A percentile compares a stretch with the other conserved stretches of the same genome.
These are phyloP conservation scores for Rhadinocentrus ornatus DNA, from an alignment of 2,797 vertebrate genomes.

Conservation along the genomic window DNA sequence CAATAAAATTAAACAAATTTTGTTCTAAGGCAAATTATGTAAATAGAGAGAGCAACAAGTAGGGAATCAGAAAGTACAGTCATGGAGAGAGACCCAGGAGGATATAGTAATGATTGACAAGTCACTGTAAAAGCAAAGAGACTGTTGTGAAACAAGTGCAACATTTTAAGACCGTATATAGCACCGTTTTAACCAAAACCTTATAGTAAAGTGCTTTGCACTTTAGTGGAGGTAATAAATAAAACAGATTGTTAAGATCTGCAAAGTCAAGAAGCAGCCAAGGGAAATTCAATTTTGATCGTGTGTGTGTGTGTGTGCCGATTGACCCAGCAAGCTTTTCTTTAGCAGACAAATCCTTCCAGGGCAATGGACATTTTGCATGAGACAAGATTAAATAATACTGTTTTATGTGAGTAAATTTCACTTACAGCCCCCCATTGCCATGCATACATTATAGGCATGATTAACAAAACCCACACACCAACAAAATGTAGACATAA, in stretches of 20 bases:
- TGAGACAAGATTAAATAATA: neutral
- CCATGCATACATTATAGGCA: neutral
- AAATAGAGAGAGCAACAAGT: slow-evolving; percentile 3
- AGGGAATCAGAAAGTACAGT: neutral
- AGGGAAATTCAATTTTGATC: slow-evolving; percentile 22
- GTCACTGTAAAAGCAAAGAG: slow-evolving; percentile 2
- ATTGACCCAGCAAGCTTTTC: slow-evolving; percentile 30
- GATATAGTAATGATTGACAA: slow-evolving; percentile 20
- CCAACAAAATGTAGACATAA: slow-evolving; percentile 1
- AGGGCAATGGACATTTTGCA: too few relatives aligned
- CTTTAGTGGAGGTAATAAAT: neutral
- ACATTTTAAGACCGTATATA: slow-evolving; percentile 9
- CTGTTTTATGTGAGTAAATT: neutral
- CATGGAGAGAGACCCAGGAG: slow-evolving; percentile 21
- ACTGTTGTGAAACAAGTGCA: neutral
- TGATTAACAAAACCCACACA: slow-evolving; percentile 1
- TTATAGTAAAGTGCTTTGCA: neutral
- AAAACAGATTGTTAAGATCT: slow-evolving; percentile 54
- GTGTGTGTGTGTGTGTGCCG: neutral
- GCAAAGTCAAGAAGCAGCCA: slow-evolving; percentile 37
- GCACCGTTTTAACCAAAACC: slow-evolving; percentile 7
- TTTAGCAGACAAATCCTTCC: too few relatives aligned
- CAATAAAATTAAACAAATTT: slow-evolving; percentile 22
- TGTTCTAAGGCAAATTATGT: slow-evolving; percentile 27
- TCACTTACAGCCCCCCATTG: neutral